Base-by-base conservation (phyloP, 2,113 vertebrate genomes). In the Phrynocephalus versicolor region DNA sequence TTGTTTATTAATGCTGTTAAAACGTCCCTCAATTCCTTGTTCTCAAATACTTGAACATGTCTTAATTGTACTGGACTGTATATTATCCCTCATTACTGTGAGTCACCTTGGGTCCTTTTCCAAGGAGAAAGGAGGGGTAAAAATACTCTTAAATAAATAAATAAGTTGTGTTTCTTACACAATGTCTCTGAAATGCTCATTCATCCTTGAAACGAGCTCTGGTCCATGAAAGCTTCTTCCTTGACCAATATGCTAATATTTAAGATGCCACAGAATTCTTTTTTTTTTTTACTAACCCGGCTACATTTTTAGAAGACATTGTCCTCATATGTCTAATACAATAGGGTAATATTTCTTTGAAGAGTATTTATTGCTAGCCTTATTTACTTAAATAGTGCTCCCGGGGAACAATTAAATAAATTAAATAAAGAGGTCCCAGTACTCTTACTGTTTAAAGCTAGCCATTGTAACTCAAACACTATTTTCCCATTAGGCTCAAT, bases 181-280 rank as follows among this genome's bases (percentile, higher is more conserved):
- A 90, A 88, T 79, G 51, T 3, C 71, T 18, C 72, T 67, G 82
- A 84, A 87, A 75, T 83, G 70, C 87, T 80, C 60, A 83, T 84
- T 87, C 8, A 51, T 7, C 30, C 71, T 19, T 41, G 37, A 73
- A 73, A 2, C 41, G 37, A 9, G 71, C 71, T 39, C 18, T 73
- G 71, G 21, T 39, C 37, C 21, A 39, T 39, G 7, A 73, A 25
- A 25, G 33, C 19, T 25, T 41, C 12, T 39, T 21, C 33, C 18
- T 21, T 35, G 39, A 23, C 23, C 23, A 73, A 73, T 23, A 37
- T 25, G 19, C 25, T 37, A 39, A 37, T 73, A 21, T 18, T 76
- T 6, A 76, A n/a, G 30, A 45, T 76, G 73, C 73, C 45, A 76
- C 30, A 76, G 39, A 21, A 73, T 39, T 37, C 71, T 6, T 2